Base-by-base conservation (phyloP, 2,797 vertebrate genomes). In the Tinamus major region DNA sequence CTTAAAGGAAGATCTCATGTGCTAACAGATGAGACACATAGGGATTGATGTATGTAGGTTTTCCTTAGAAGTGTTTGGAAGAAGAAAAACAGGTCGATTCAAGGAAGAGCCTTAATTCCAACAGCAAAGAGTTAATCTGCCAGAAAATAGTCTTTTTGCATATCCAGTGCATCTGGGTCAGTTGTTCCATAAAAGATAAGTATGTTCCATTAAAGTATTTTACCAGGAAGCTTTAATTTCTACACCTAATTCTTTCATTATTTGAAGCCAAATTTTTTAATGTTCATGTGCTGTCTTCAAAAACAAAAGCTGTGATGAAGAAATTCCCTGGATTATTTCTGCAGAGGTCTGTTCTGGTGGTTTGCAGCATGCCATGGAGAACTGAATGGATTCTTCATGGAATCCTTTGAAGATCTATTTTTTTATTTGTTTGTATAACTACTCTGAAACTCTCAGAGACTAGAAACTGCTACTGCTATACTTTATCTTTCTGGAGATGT, bases 181-280 rank as follows among this genome's bases (percentile, higher is more conserved):
- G 49, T 83, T 93, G 29, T 90, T 93, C 87, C 87, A 55, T 51
- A 91, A 95, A 87, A 0, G 0, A 69, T 67, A 79, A 93, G 17
- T 72, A 51, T 69, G 7, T 86, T 94, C 89, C 63, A 63, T 76
- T 85, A 26, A 95, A 76, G 31, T 81, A 41, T 67, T 87, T 81
- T 79, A 69, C 87, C 59, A 93, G 85, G 74, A 95, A 94, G 83
- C 27, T 93, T 91, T 91, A 84, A 93, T 94, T 91, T 94, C 82
- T 96, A 72, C 67, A 92, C 46, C 67, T 92, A 95, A 90, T 92
- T 94, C 49, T 71, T 87, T 89, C 44, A 67, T 1, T 1, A 56
- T 80, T 33, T 46, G n/a, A 87, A 78, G 65, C 65, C 79, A 91
- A 0, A 51, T 93, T 93, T 91, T 63, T 1, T 48, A 78, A 80